Percentiles rank a stretch among this genome's conserved stretches.
These are phyloP conservation scores for Caloenas nicobarica DNA, from an alignment of 2,113 vertebrate genomes.

Conservation along the genomic window DNA sequence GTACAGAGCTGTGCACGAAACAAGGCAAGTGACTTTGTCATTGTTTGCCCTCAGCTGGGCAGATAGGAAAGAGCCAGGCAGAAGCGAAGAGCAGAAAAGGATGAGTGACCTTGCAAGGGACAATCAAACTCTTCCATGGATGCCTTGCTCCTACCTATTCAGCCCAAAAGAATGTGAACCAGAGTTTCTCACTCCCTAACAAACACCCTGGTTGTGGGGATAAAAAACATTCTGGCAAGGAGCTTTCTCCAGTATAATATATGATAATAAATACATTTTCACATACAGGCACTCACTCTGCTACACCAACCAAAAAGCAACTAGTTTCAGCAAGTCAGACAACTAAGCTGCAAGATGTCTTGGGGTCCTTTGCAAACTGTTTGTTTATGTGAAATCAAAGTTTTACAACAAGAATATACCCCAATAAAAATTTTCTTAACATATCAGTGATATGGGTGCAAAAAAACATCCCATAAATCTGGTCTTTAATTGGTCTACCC, in stretches of 20 bases:
- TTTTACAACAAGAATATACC: neutral
- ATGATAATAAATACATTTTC: neutral
- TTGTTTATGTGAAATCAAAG: neutral
- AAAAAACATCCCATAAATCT: neutral
- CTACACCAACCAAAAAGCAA: neutral
- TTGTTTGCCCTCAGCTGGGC: neutral
- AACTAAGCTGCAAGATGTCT: neutral
- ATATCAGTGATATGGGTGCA: neutral
- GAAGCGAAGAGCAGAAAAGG: neutral
- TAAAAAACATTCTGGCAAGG: neutral
- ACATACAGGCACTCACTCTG: neutral
- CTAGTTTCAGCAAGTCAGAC: neutral
- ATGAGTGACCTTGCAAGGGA: neutral
- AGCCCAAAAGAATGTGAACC: rapidly evolving
- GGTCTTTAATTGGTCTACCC: neutral
- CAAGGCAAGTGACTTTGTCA: neutral
- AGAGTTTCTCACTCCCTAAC: neutral
- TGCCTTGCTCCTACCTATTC: neutral
- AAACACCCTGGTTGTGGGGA: neutral
- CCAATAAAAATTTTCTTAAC: neutral
- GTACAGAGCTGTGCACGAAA: neutral
- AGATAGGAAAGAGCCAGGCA: neutral
- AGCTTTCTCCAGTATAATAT: neutral
- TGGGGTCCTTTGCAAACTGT: neutral
- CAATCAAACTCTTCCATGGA: neutral